Base-by-base conservation (phyloP, 2,888 invertebrate genomes). In the Patella caerulea region DNA sequence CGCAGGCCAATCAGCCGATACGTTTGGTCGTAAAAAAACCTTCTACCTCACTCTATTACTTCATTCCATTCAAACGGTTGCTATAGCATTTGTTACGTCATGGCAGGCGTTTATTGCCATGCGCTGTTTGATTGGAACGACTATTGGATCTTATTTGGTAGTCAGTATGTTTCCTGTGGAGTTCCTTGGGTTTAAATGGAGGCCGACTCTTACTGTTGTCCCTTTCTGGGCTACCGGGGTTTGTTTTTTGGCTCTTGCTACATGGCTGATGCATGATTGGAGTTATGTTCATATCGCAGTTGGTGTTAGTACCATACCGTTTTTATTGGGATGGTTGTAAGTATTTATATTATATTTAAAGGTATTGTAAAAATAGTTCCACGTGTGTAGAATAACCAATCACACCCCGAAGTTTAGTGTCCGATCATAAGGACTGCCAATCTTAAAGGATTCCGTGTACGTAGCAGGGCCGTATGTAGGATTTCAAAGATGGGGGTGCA, bases 81-180 rank as follows among this genome's bases (percentile, higher is more conserved):
- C 80, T 5, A 79, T 84, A 0, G 81, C 78, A 15, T 84, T 86
- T 72, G 83, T 85, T 9, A 77, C 76, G 3, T 79, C 80, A 69
- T 86, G 86, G 86, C 77, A 82, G 72, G 85, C 86, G 84, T 86
- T 86, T 72, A 81, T 85, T 1, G 81, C 69, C 9, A 65, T 86
- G 74, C 65, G 85, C 17, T 85, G 82, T 59, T 54, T 84, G 14
- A 83, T 84, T 34, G 86, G 86, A 3, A 72, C 85, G 17, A 77
- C 74, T 12, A 72, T 78, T 14, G 75, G 75, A 19, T 73, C 71
- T 17, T 74, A 74, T 11, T 54, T 81, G 15, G 78, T 79, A 14
- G 78, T 78, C 24, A 78, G 76, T 52, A 79, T 79, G 14, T 77
- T 71, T 34, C 76, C 78, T 73, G 73, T 81, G 29, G 86, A 86